Evolutionary conservation across 2,113 vertebrate genomes (phyloP), one percentile per base, ranked within the genome.

Genomic region (Oncorhynchus gorbuscha): DNA sequence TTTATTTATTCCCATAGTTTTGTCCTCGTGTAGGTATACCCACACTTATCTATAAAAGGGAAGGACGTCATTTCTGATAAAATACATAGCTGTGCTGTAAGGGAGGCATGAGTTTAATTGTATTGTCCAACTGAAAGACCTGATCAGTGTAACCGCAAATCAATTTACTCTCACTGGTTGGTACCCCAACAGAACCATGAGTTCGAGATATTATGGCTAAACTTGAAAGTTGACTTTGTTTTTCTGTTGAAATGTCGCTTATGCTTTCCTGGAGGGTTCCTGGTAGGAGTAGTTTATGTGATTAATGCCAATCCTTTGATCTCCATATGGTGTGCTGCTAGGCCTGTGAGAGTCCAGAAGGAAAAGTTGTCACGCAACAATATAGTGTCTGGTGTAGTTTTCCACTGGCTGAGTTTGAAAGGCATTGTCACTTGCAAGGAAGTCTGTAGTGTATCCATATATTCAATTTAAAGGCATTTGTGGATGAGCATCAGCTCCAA

Each of bases 241-340:
- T 26, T 59, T 18, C 1, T 3, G 14, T 73, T 85, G 69, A 71
- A 71, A 51, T 78, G 83, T 84, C 76, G 39, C 73, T 48, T 28
- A 65, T n/a, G 66, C 69, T 70, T 51, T 69, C 28, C 69, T 66
- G 72, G 86, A 65, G 78, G 51, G 75, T 69, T 45, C 39, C 39
- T 45, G 39, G 39, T 45, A n/a, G 2, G 71, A 82, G 81, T 85
- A 87, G 85, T 88, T 81, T 49, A 76, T 62, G 83, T 89, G 77
- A 88, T 89, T 90, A 83, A 83, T 87, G 61, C 28, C 67, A 86
- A 90, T 88, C 83, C 85, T 82, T 77, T 84, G 71, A 84, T 83
- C 84, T 83, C 87, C 89, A 89, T 87, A 89, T 89, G 88, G 35
- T 20, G 73, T 71, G 20, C 69, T 48, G 8, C 39, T 45, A 8